A percentile compares a stretch with the other conserved stretches of the same genome.
phyloP scores from a whole-genome alignment of 23 tunicate species.

The Trididemnum nubilum region DNA sequence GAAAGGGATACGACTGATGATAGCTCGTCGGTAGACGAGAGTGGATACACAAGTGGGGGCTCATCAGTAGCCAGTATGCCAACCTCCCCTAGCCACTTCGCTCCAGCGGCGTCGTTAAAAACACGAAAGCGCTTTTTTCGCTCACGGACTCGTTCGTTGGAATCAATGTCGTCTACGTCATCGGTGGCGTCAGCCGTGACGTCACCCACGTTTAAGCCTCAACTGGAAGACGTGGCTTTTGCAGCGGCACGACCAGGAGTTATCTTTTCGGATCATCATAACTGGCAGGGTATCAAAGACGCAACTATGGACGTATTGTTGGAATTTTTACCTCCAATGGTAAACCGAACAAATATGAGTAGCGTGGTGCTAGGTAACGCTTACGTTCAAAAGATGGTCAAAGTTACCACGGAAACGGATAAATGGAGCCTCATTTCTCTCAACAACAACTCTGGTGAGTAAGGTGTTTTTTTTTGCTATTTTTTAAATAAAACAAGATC shows the following conservation, averaged over 20 bases:
- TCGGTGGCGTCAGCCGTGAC: background rate
- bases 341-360: slow-evolving; percentile 62
- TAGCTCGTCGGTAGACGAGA: slow-evolving; percentile 44
- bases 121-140: slow-evolving; percentile 25
- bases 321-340: slow-evolving; percentile 67
- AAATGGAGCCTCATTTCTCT: slow-evolving; percentile 95
- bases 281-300: slow-evolving; percentile 91
- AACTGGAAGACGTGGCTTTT: background rate
- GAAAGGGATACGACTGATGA: slow-evolving; percentile 23
- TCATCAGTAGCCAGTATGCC: slow-evolving; percentile 84
- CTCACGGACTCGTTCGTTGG: slow-evolving; percentile 69
- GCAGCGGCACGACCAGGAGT: background rate
- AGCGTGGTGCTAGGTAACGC: slow-evolving; percentile 80
- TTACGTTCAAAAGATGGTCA: slow-evolving; percentile 96
- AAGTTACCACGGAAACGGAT: slow-evolving; percentile 81
- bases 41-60: slow-evolving; percentile 88
- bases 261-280: background rate
- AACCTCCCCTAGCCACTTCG: slow-evolving; percentile 46
- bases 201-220: background rate
- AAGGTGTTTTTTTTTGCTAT: no score
- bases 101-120: background rate
- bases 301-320: slow-evolving; percentile 75
- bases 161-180: slow-evolving; percentile 64
- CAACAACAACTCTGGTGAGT: slow-evolving; percentile 89
- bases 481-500: background rate